Conservation (phyloP, 2,113 vertebrate species). For the Sakesphorus luctuosus region DNA sequence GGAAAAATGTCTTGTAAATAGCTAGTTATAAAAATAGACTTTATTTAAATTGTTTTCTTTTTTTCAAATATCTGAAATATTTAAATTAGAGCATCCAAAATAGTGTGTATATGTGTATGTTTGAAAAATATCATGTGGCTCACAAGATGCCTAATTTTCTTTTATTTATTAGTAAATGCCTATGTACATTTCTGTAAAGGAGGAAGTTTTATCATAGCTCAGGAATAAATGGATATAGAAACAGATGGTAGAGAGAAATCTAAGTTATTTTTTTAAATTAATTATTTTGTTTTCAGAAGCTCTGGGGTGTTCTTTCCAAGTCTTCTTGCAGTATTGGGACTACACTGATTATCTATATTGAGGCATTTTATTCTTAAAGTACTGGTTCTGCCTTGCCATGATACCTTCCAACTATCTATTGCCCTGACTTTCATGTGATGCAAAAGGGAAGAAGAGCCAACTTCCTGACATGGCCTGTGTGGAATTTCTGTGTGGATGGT, state of each 20-base stretch:
- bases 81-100: neutral
- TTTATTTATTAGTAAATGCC: neutral
- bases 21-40: neutral
- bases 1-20: neutral
- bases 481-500: neutral
- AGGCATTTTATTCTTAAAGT: neutral
- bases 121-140: neutral
- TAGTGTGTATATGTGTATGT: neutral
- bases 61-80: neutral
- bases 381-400: neutral
- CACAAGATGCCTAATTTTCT: neutral
- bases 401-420: neutral
- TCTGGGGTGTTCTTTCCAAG: neutral
- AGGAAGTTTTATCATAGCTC: neutral
- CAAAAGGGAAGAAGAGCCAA: neutral
- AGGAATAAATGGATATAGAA: neutral
- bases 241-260: neutral
- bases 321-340: neutral
- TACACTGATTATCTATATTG: neutral
- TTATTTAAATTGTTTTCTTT: neutral
- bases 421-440: neutral
- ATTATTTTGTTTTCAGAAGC: neutral
- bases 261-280: neutral
- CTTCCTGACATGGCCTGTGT: neutral
- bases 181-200: neutral